Evolutionary conservation across 2,797 vertebrate species (phyloP).

Genomic region (Microctenopoma lineatum): DNA sequence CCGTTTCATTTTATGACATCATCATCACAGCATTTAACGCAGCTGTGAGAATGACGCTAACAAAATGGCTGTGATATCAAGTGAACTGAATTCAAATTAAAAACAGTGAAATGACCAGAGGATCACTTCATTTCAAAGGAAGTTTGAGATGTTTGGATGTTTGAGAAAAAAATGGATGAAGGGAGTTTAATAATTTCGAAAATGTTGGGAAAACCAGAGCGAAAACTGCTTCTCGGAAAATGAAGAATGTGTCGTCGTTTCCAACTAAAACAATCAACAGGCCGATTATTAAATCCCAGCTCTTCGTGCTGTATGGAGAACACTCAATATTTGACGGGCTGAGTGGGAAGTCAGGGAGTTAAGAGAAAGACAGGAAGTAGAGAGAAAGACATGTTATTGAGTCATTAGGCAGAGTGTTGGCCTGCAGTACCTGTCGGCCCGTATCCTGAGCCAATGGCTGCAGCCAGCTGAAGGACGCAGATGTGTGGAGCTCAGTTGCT

Average conservation of each 20-base stretch:
- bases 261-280: not conserved
- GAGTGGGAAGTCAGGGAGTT: not conserved
- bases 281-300: not conserved
- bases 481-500: conserved; percentile 36
- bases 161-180: not conserved
- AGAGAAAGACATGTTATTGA: not conserved
- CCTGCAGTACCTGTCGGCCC: conserved; percentile 34
- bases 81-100: conserved; percentile 4
- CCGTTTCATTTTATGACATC: conserved; percentile 1
- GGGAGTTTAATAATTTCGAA: not conserved
- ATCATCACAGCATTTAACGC: not conserved
- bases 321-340: not conserved
- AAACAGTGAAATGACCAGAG: not conserved
- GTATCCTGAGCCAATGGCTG: conserved; percentile 38
- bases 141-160: too few relatives aligned
- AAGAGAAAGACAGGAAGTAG: not conserved
- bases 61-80: conserved; percentile 3
- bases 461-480: conserved; percentile 50
- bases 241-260: conserved; percentile 5
- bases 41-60: conserved; percentile 7
- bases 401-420: conserved; percentile 31
- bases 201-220: not conserved
- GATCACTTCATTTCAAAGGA: not conserved
- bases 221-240: not conserved
- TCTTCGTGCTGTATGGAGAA: not conserved